A percentile compares a stretch with the other conserved stretches of the same genome.
Evolutionary conservation across 2,888 invertebrate genomes (phyloP).

Genomic region (Lasioglossum pauxillum): DNA sequence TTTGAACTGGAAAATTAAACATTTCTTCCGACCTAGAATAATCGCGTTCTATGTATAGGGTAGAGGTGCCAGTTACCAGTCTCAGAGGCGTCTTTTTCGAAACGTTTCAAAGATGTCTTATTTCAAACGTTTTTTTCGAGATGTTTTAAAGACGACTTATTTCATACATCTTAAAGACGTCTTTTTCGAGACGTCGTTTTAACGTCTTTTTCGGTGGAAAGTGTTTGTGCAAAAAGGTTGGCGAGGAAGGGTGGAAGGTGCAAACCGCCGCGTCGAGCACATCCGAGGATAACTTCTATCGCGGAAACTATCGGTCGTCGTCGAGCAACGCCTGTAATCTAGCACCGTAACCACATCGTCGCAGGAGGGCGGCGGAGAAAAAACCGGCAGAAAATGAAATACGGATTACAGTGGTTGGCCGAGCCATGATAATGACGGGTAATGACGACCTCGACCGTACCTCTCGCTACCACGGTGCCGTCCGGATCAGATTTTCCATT

Average conservation of each 20-base stretch:
- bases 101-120: no score
- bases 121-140: no score
- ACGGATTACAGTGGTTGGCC: slow-evolving; percentile 80
- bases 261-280: slow-evolving; percentile 56
- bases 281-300: slow-evolving; percentile 60
- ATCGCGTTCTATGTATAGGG: no score
- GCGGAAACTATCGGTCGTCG: slow-evolving; percentile 71
- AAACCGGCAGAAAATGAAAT: slow-evolving; percentile 79
- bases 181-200: no score
- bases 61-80: no score
- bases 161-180: no score
- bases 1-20: no score
- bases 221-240: neutral
- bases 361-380: slow-evolving; percentile 59
- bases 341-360: slow-evolving; percentile 70
- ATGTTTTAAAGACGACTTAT: no score
- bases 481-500: slow-evolving; percentile 61
- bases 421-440: slow-evolving; percentile 75
- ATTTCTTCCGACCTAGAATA: no score
- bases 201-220: neutral
- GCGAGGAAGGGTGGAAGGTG: slow-evolving; percentile 48
- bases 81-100: no score
- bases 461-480: slow-evolving; percentile 63
- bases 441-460: slow-evolving; percentile 71
- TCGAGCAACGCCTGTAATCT: slow-evolving; percentile 70